Base-by-base conservation (phyloP, 2,888 invertebrate species). In the Conus canariensis region DNA sequence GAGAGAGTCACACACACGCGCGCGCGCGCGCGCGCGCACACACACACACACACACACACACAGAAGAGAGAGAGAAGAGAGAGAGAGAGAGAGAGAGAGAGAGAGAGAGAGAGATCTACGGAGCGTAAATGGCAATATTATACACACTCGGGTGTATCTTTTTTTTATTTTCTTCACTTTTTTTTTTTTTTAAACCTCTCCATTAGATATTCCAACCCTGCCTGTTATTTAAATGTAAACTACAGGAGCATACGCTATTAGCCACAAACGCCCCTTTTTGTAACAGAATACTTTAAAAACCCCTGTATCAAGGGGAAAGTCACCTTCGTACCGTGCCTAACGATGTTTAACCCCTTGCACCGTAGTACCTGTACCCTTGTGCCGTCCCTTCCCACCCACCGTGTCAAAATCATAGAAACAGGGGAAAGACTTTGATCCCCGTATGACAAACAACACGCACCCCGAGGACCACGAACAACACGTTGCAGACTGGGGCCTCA, bases 401-500 rank as follows among this genome's bases (percentile, higher is more conserved):
- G 30, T 45, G 60, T 14, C 30, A 30, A 25, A 16, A 64, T 86
- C 19, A 86, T 60, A 67, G 67, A 67, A 45, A 10, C 30, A 64
- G 67, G 14, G 45, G 4, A 14, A 86, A 67, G 30, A 59, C 60
- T 86, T 86, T 86, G 86, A 86, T 67, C 86, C 67, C 3, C 5
- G 19, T 12, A 64, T 30, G 64, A 86, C 86, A 86, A 86, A 86
- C 86, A 45, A 60, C 86, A 83, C 19, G 6, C 86, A 30, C 30
- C 64, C 64, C 10, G n/a, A 10, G 19, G 45, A n/a, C 60, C 16
- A 85, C n/a, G 64, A 59, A 60, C 86, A 67, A 64, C 16, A 25
- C 30, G 8, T 9, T 14, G 30, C 30, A 30, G 30, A 30, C 30
- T 30, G 30, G 86, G 64, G 85, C 12, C 22, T 64, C 45, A 8